Evolutionary conservation across 2,797 vertebrate species (phyloP).

Genomic region (Luscinia megarhynchos): DNA sequence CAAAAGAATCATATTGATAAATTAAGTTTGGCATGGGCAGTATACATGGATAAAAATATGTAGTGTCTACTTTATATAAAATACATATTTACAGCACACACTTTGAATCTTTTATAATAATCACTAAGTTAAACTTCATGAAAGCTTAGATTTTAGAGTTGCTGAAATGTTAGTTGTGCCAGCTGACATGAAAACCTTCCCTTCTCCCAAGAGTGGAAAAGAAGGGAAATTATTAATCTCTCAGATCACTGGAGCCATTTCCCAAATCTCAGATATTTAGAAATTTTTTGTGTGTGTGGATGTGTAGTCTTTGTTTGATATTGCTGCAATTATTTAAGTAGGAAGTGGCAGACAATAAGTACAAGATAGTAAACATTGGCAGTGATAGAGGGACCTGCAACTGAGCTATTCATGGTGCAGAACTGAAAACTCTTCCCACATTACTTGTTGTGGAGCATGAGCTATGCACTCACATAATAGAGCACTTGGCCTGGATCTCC

Average conservation of each 20-base stretch:
- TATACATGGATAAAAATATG: not conserved
- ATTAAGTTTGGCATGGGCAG: not conserved
- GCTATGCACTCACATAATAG: not conserved
- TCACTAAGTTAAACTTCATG: not conserved
- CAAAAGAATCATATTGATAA: not conserved
- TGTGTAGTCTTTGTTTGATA: not conserved
- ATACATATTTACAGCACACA: accelerated
- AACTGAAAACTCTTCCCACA: not conserved
- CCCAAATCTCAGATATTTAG: not conserved
- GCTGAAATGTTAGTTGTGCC: not conserved
- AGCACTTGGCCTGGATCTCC: not conserved
- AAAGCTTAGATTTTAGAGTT: not conserved
- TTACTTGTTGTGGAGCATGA: not conserved
- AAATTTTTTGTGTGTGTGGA: not conserved
- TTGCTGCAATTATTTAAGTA: not conserved
- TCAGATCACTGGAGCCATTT: not conserved
- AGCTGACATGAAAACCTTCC: not conserved
- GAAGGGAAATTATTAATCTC: not conserved
- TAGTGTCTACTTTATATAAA: not conserved
- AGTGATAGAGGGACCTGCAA: not conserved
- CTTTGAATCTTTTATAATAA: not conserved
- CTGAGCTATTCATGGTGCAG: not conserved
- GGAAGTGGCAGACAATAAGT: not conserved
- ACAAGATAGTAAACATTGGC: not conserved
- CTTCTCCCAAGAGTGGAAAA: not conserved